Conservation (phyloP, 2,113 vertebrate species). For the Conger conger region DNA sequence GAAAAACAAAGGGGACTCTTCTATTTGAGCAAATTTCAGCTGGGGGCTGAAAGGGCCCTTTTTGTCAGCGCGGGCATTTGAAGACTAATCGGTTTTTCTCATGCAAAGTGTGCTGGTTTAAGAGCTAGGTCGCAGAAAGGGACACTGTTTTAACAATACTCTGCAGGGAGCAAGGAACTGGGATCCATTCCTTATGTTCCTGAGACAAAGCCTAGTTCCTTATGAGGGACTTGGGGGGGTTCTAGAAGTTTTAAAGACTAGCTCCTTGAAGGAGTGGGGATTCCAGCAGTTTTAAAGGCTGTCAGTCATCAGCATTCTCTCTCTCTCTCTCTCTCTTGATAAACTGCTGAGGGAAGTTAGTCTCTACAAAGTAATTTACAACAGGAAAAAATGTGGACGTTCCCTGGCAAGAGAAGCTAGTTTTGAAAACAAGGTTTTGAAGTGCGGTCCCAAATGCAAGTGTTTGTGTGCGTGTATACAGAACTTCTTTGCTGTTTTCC, state of each 20-base stretch:
- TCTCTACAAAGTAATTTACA: neutral
- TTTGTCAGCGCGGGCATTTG: constrained; percentile 69
- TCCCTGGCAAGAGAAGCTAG: neutral
- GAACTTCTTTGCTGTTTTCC: constrained; percentile 57
- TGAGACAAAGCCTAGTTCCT: constrained; percentile 72
- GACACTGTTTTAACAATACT: constrained; percentile 76
- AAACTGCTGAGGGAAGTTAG: constrained; percentile 41
- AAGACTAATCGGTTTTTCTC: constrained; percentile 78
- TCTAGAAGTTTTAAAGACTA: constrained; percentile 35
- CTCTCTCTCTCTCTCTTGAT: constrained; percentile 36
- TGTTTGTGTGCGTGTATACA: constrained; percentile 56
- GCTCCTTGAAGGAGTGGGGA: constrained; percentile 30
- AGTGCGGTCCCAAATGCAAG: constrained; percentile 58
- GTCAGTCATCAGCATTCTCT: constrained; percentile 52
- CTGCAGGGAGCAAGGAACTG: constrained; percentile 69
- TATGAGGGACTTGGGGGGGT: constrained; percentile 59
- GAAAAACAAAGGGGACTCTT: constrained; percentile 64
- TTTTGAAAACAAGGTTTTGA: constrained; percentile 53
- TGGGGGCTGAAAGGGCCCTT: constrained; percentile 55
- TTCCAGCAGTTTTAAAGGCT: constrained; percentile 55
- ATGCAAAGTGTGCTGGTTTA: constrained; percentile 76
- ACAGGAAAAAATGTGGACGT: neutral
- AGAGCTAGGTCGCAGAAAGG: constrained; percentile 55
- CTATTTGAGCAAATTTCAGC: constrained; percentile 66
- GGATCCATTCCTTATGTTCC: constrained; percentile 59